Evolutionary conservation across 2,113 vertebrate species (phyloP), one percentile per base, ranked within the genome.

Genomic region (Passer domesticus): DNA sequence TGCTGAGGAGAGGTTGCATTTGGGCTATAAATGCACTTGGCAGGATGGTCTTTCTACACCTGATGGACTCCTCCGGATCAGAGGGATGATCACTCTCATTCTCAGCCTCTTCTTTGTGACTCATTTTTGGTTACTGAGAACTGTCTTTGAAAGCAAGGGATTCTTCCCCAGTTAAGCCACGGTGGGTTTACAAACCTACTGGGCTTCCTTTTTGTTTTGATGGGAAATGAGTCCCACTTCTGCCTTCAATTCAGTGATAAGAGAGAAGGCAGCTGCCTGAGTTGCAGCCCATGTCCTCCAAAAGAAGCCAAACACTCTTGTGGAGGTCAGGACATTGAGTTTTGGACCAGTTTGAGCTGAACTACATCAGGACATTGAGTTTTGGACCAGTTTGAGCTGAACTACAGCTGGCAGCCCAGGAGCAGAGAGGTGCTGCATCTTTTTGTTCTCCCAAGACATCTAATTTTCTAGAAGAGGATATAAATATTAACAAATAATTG

Each of bases 401-500:
- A 12, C 39, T 44, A 12, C 66, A 86, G 4, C 60, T 80, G 52
- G 27, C 84, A 44, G 28, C 47, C 52, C 52, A 70, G 73, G 13
- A 75, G 37, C 37, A 58, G 50, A 89, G 67, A 86, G 49, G 24
- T 90, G 74, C 56, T 77, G 30, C 41, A 67, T 89, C 33, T 81
- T 82, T 67, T 88, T 82, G 21, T 80, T 74, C 53, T 66, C 67
- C 31, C 50, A 62, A 67, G 79, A 23, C 18, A 37, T 55, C 30
- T 75, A 52, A 67, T 86, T 81, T 90, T 76, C 75, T 49, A 64
- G 41, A 85, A 78, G 56, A 52, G 11, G 46, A 41, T 91, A 72
- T 76, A 86, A 90, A 77, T 85, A 82, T 90, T 94, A 90, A 90
- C 33, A 77, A 89, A 76, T 83, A 84, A 52, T 58, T 83, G 55